phyloP scores from a whole-genome alignment of 2,888 invertebrate species.

The Torymus auratus region DNA sequence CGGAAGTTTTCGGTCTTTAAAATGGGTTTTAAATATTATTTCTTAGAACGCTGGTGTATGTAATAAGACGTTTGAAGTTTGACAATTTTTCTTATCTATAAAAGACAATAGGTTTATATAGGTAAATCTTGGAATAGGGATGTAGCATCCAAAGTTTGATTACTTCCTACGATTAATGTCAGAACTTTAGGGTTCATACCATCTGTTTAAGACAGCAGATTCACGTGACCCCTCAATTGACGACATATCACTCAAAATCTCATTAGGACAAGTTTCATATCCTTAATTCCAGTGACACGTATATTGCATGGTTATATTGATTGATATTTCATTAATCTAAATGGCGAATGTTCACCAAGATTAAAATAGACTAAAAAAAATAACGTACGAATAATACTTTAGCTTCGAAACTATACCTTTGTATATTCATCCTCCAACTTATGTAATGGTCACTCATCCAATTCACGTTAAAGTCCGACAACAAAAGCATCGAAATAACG shows the following conservation, averaged over 20 bases:
- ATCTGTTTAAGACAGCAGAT: slow-evolving; percentile 66
- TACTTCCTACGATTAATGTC: slow-evolving; percentile 12
- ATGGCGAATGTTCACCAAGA: not conserved
- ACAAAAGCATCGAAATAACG: not conserved
- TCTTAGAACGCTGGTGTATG: too few relatives aligned
- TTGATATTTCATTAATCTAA: not conserved
- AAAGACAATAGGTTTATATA: not conserved
- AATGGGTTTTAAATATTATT: too few relatives aligned
- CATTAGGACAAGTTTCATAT: slow-evolving; percentile 62
- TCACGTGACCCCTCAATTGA: slow-evolving; percentile 58
- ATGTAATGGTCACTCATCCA: too few relatives aligned
- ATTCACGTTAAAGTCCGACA: not conserved
- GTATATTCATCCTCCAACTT: too few relatives aligned
- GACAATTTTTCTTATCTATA: too few relatives aligned
- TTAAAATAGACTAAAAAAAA: not conserved
- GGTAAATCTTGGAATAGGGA: not conserved
- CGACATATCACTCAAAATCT: slow-evolving; percentile 64
- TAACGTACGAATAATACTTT: too few relatives aligned
- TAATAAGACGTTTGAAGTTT: too few relatives aligned
- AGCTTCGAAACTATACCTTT: too few relatives aligned
- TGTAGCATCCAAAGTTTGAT: slow-evolving; percentile 52
- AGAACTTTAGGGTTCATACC: slow-evolving; percentile 42
- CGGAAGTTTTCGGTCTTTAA: too few relatives aligned
- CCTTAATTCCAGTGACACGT: slow-evolving; percentile 12
- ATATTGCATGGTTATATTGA: not conserved